Base-by-base conservation (phyloP, 92 coral and sea anemone species). In the Actinostola sp. region DNA sequence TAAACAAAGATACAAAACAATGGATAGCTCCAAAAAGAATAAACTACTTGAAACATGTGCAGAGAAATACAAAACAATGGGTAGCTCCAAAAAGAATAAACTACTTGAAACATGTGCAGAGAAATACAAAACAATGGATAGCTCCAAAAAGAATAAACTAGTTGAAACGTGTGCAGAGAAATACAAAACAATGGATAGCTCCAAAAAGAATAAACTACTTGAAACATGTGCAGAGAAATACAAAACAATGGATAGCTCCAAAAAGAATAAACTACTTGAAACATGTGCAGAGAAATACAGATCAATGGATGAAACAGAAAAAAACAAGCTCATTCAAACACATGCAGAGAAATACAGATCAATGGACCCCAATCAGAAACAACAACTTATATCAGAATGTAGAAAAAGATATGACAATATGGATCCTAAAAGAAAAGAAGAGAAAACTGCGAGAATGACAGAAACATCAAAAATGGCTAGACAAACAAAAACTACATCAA, bases 181-280 rank as follows among this genome's bases (percentile, higher is more conserved):
- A n/a, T n/a, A n/a, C n/a, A n/a, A n/a, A n/a, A n/a, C 26, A 75
- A 63, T 48, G 53, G 63, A 13, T 34, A 75, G 63, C n/a, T n/a
- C n/a, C n/a, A n/a, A n/a, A n/a, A n/a, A n/a, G n/a, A n/a, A n/a
- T n/a, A n/a, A n/a, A n/a, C 64, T 66, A 19, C 82, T 76, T 76
- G 74, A 76, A 76, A 65, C 75, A 49, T 55, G 82, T 66, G 73
- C 73, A 45, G 63, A 68, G 66, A 78, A 60, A 58, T 69, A 60
- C 61, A 70, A 70, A 78, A 70, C 66, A 61, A 78, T 79, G 30
- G 84, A 61, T 79, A 39, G 3, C 11, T 79, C 34, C 57, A 69
- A 70, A 70, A 80, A 80, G 61, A 71, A 80, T 61, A 77, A 79
- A 63, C 31, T 45, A 20, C 73, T 79, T 57, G 19, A 76, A 36